A percentile compares a stretch with the other conserved stretches of the same genome.
Evolutionary conservation across 2,888 invertebrate genomes (phyloP).

Genomic region (Noctua comes): DNA sequence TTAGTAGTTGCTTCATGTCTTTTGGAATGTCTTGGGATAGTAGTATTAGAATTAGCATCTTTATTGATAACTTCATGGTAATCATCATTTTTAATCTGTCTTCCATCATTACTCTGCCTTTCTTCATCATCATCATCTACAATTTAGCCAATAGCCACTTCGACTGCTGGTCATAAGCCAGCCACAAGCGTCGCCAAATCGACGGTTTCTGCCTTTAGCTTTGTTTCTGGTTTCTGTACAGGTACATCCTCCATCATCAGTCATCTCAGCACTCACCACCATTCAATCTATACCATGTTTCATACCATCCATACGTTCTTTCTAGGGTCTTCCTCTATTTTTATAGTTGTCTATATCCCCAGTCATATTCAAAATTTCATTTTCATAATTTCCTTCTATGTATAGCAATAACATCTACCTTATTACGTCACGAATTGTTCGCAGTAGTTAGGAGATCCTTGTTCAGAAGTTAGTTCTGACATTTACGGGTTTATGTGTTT

Average conservation of each 20-base stretch:
- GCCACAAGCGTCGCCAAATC: background rate
- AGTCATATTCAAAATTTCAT: no score
- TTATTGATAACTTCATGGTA: no score
- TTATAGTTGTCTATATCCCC: background rate
- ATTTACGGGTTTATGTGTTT: slow-evolving; percentile 42
- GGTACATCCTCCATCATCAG: background rate
- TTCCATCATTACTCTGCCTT: background rate
- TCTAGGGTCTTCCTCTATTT: background rate
- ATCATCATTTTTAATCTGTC: background rate
- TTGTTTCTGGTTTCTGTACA: background rate
- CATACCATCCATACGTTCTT: background rate
- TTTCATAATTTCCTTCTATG: background rate
- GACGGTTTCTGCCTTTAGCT: background rate
- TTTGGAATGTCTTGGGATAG: background rate
- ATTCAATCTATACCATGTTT: background rate
- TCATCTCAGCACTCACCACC: no score
- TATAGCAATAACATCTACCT: background rate
- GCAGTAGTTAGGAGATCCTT: slow-evolving; percentile 34
- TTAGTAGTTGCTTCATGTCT: background rate
- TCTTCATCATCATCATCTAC: background rate
- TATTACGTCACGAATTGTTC: slow-evolving; percentile 14
- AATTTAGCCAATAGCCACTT: background rate
- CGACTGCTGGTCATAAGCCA: background rate
- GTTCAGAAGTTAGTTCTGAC: slow-evolving; percentile 50
- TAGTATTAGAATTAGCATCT: background rate